A percentile compares a stretch with the other conserved stretches of the same genome.
These are phyloP conservation scores for Chionodraco myersi DNA, from an alignment of 2,113 vertebrate genomes.

Conservation along the genomic window DNA sequence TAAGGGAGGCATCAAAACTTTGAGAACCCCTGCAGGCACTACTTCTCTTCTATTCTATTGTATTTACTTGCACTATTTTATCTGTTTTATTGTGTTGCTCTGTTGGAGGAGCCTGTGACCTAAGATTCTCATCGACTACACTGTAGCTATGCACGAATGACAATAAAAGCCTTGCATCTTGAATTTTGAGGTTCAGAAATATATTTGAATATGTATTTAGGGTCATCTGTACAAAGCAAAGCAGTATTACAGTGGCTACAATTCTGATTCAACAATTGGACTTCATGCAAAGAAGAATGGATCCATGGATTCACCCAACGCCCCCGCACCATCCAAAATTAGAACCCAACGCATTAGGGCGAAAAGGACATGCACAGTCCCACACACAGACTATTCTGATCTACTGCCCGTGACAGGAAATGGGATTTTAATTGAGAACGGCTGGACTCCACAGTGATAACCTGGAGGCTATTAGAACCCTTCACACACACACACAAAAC, in stretches of 20 bases:
- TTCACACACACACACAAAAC: conserved; percentile 16
- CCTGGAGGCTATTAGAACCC: conserved; percentile 76
- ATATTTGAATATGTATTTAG: neutral
- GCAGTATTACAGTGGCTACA: neutral
- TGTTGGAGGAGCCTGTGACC: too few relatives aligned
- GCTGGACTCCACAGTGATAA: conserved; percentile 66
- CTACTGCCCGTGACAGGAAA: conserved; percentile 71
- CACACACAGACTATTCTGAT: conserved; percentile 55
- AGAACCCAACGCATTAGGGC: conserved; percentile 10
- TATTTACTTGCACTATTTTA: too few relatives aligned
- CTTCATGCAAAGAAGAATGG: neutral
- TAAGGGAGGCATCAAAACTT: too few relatives aligned
- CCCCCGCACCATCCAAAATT: conserved; percentile 6
- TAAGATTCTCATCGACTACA: too few relatives aligned
- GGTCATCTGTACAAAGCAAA: neutral
- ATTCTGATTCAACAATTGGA: neutral
- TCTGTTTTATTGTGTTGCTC: too few relatives aligned
- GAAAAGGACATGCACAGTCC: conserved; percentile 19
- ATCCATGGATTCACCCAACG: conserved; percentile 12
- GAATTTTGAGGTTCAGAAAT: neutral
- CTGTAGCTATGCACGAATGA: too few relatives aligned
- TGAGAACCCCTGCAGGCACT: too few relatives aligned
- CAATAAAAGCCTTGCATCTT: too few relatives aligned
- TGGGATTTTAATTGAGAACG: conserved; percentile 81
- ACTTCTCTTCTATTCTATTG: too few relatives aligned